Base-by-base conservation (phyloP, 2,888 invertebrate species). In the Steromphala cineraria region DNA sequence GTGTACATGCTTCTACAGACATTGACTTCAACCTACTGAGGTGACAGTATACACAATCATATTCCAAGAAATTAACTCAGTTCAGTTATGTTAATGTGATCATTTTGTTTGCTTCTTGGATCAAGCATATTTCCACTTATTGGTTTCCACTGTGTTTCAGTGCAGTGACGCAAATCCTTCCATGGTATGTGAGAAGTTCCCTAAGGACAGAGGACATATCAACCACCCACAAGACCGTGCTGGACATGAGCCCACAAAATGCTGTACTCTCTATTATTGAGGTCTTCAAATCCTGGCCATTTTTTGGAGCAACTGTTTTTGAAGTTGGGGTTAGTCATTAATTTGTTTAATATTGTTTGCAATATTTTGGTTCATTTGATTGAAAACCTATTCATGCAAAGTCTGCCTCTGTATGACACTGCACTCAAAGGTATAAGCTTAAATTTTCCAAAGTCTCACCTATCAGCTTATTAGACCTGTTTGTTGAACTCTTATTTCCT, bases 251-350 rank as follows among this genome's bases (percentile, higher is more conserved):
- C 62, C 95, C 97, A 0, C 95, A 96, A 10, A 96, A 97, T 92
- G 97, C 98, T 28, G 97, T 98, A 94, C 97, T 98, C 92, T 96
- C 98, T 10, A 98, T 98, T 92, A 95, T 98, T 78, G 98, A 98
- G 92, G 95, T 98, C 28, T 97, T 98, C 84, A 96, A 97, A 92
- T 97, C 97, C 85, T 98, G 98, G 98, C 98, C 98, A 46, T 95
- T 98, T 79, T 97, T 98, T 85, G 95, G 97, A 86, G 98, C 98
- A 19, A 98, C 98, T 75, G 97, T 98, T 90, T 98, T 97, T 93
- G 98, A 98, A 93, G 98, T 98, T 62, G 97, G 97, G 96, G 97
- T 97, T 92, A 94, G 95, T 62, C 10, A 10, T 56, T 56, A 1
- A 10, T 15, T 15, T n/a, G 67, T 36, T 2, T 13, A 1, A 13